A percentile compares a stretch with the other conserved stretches of the same genome.
Evolutionary conservation across 1,140 invertebrate genomes (phyloP).

Genomic region (Temnothorax longispinosus): DNA sequence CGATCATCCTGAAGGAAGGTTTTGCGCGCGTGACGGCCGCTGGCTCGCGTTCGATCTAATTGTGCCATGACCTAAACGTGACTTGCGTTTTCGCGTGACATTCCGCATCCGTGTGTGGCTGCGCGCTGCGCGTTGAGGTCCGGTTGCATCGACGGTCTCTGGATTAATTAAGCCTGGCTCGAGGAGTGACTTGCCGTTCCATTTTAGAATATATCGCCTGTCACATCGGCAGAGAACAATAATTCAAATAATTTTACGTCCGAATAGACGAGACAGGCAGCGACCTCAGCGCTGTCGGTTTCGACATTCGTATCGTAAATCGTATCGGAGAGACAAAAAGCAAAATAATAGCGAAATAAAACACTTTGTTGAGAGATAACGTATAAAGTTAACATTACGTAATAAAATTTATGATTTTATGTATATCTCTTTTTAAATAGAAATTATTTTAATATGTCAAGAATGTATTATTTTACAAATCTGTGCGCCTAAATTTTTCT

Average conservation of each 20-base stretch:
- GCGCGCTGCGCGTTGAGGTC: slow-evolving; percentile 16
- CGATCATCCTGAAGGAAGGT: slow-evolving; percentile 40
- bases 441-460: not conserved
- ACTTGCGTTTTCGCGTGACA: slow-evolving; percentile 61
- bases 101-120: slow-evolving; percentile 51
- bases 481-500: not conserved
- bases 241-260: slow-evolving; percentile 17
- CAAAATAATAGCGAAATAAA: not conserved
- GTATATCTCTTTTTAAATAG: not conserved
- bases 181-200: slow-evolving; percentile 4
- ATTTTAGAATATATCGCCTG: slow-evolving; percentile 21
- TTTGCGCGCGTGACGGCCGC: slow-evolving; percentile 36
- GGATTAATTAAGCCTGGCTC: slow-evolving; percentile 49
- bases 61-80: slow-evolving; percentile 59
- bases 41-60: slow-evolving; percentile 56
- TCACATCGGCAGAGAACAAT: not conserved
- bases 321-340: not conserved
- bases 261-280: not conserved
- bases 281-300: not conserved
- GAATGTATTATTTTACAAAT: not conserved
- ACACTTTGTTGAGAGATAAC: not conserved
- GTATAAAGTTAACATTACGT: not conserved
- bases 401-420: not conserved
- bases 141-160: slow-evolving; percentile 37
- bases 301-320: not conserved